A percentile compares a stretch with the other conserved stretches of the same genome.
These are phyloP conservation scores for Coendou prehensilis DNA, from an alignment of 2,797 vertebrate genomes.

Conservation along the genomic window DNA sequence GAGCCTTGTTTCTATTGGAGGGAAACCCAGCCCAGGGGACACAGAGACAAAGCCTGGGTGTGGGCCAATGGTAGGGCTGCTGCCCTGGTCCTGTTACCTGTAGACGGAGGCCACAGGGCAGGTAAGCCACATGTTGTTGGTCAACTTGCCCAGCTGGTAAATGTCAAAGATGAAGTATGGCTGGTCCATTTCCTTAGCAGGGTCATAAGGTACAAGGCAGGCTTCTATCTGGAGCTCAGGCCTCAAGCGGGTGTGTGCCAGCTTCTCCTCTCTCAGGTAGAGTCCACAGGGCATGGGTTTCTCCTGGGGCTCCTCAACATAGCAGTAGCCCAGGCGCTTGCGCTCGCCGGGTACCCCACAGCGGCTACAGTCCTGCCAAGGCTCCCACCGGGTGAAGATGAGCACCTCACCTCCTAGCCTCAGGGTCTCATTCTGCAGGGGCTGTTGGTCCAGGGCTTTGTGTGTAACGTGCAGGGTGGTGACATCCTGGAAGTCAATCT, in stretches of 20 bases:
- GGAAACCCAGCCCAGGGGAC: neutral
- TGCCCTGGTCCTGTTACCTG: slow-evolving; percentile 72
- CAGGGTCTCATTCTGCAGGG: slow-evolving; percentile 72
- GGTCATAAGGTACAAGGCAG: slow-evolving; percentile 70
- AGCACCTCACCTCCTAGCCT: neutral
- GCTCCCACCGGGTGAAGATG: slow-evolving; percentile 82
- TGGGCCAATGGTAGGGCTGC: neutral
- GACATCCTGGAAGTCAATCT: slow-evolving; percentile 84
- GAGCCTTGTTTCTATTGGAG: neutral
- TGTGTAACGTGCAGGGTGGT: slow-evolving; percentile 71
- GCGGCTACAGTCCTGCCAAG: slow-evolving; percentile 84
- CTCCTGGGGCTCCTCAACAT: neutral
- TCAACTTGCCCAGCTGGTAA: slow-evolving; percentile 34
- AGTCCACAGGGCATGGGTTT: slow-evolving; percentile 77
- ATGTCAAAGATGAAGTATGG: slow-evolving; percentile 63
- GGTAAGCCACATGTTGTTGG: slow-evolving; percentile 57
- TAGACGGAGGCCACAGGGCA: slow-evolving; percentile 85
- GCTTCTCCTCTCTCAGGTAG: neutral
- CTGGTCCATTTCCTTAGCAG: neutral
- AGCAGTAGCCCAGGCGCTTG: slow-evolving; percentile 84
- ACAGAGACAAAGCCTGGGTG: neutral
- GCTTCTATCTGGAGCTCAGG: slow-evolving; percentile 82
- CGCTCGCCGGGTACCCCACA: slow-evolving; percentile 68
- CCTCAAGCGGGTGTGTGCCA: neutral
- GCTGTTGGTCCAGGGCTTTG: slow-evolving; percentile 61